These are phyloP conservation scores for Alosa alosa DNA, from an alignment of 2,113 vertebrate genomes.

Conservation along the genomic window DNA sequence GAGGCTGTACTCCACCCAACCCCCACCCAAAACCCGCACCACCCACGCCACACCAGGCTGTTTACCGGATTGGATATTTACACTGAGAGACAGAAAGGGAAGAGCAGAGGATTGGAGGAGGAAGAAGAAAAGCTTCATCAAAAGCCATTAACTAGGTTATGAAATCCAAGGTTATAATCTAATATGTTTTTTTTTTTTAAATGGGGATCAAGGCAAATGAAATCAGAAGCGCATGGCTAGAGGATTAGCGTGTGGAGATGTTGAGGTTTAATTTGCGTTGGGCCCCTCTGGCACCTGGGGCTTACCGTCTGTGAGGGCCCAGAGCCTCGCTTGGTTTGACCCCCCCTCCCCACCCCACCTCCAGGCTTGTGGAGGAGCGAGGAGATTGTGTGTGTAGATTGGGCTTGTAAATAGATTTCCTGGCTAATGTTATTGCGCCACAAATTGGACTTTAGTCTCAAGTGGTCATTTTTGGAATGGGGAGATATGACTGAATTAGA, in stretches of 20 bases:
- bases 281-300: slow-evolving; percentile 31
- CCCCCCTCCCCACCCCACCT: no score
- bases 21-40: not conserved
- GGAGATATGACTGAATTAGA: slow-evolving; percentile 43
- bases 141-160: slow-evolving; percentile 35
- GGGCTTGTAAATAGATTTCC: slow-evolving; percentile 24
- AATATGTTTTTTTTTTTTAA: not conserved
- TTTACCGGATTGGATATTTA: not conserved
- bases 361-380: not conserved
- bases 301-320: not conserved
- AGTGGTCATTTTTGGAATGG: slow-evolving; percentile 32
- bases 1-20: not conserved
- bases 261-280: slow-evolving; percentile 49
- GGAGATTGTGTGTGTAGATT: slow-evolving; percentile 28
- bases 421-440: slow-evolving; percentile 33
- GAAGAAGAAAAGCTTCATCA: slow-evolving; percentile 16
- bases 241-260: slow-evolving; percentile 41
- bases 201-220: slow-evolving; percentile 42
- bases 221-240: slow-evolving; percentile 38
- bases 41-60: not conserved
- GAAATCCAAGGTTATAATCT: slow-evolving; percentile 52
- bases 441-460: slow-evolving; percentile 47
- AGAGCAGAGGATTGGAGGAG: not conserved
- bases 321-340: not conserved
- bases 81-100: not conserved